Conservation (phyloP, 2,797 vertebrate species). For the Micromesistius poutassou region DNA sequence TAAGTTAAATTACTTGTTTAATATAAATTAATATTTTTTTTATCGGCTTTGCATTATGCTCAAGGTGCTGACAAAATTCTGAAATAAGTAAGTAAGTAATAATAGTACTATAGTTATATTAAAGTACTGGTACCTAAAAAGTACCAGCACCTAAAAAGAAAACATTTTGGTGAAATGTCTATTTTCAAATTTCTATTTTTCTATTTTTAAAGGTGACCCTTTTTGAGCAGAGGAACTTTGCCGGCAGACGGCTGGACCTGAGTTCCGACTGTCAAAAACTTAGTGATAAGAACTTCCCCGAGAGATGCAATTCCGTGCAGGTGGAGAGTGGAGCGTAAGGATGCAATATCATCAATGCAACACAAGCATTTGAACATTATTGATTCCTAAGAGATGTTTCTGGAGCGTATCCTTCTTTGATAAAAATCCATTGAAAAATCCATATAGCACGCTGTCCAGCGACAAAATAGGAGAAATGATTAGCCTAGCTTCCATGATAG, state of each 20-base stretch:
- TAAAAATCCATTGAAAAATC: background rate
- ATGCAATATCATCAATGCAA: background rate
- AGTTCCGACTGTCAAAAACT: slow-evolving; percentile 71
- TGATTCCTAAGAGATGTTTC: background rate
- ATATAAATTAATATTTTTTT: background rate
- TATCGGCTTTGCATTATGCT: background rate
- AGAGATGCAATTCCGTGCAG: slow-evolving; percentile 81
- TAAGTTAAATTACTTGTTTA: slow-evolving; percentile 57
- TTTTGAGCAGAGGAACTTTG: slow-evolving; percentile 79
- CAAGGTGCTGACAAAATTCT: background rate
- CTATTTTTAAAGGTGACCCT: slow-evolving; percentile 75
- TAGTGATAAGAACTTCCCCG: slow-evolving; percentile 76
- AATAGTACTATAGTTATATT: background rate
- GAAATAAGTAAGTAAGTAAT: too few relatives aligned
- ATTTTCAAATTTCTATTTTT: background rate
- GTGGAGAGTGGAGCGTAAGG: slow-evolving; percentile 80
- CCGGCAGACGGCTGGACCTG: slow-evolving; percentile 74
- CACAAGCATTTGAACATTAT: background rate
- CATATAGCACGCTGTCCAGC: background rate
- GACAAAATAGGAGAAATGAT: background rate
- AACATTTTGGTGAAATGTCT: background rate
- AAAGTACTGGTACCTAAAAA: background rate
- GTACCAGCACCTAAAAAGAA: too few relatives aligned
- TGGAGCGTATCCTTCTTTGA: background rate
- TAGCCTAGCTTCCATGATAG: background rate